Evolutionary conservation across 2,888 invertebrate species (phyloP), one percentile per base, ranked within the genome.

Genomic region (Diarsia rubi): DNA sequence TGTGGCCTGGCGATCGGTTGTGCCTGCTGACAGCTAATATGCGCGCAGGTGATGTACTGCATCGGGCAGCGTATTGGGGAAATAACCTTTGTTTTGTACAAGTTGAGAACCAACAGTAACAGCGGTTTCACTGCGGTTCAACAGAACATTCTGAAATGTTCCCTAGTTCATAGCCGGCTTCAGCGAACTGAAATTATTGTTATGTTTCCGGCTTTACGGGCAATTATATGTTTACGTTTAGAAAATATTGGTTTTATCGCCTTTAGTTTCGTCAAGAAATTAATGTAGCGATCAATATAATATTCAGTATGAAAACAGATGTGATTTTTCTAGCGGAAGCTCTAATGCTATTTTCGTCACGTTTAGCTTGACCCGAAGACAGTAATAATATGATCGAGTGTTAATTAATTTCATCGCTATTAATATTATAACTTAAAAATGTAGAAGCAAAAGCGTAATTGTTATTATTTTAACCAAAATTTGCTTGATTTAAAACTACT

Each of bases 21-120:
- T 87, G 88, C 88, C 83, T 86, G 93, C 89, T 93, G 94, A 94
- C 93, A 93, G 93, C 91, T 92, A 92, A 93, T 93, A 93, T 93
- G 93, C 90, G 91, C 90, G 86, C 88, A 90, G 85, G 91, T 92
- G 92, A 93, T 91, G 89, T 92, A 91, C 90, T 89, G 88, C 89
- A 84, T 70, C 75, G 81, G 82, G 75, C 78, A 87, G 78, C 84
- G 84, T 88, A 88, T 88, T 86, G 83, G 86, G 78, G 82, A 84
- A 85, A 79, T 71, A 85, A 80, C 83, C 81, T 85, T 86, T 75
- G 69, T 78, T 75, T 74, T 79, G 60, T 57, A 63, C 14, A 69
- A 68, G 62, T 60, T 44, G 44, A 69, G 49, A 70, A 69, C 52
- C 59, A 59, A 65, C 31, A 57, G 47, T 64, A 75, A 78, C 37